Percentiles rank a stretch among this genome's conserved stretches.
Evolutionary conservation across 2,888 invertebrate species (phyloP).

Genomic region (Chirona hameri): DNA sequence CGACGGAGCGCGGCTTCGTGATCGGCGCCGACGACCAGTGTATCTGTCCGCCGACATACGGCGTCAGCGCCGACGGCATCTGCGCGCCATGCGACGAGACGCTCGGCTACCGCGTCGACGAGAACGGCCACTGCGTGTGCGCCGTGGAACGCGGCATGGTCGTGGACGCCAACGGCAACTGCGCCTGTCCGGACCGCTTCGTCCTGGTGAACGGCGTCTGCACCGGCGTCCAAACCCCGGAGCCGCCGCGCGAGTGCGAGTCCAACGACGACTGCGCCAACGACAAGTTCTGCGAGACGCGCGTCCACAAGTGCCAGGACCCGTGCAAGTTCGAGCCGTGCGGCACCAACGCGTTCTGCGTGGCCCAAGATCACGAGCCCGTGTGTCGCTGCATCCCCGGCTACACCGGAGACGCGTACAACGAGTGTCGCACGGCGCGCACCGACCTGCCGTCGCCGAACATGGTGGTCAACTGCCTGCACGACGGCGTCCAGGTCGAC

Average conservation of each 20-base stretch:
- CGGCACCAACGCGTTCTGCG: constrained; percentile 72
- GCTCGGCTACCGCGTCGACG: constrained; percentile 71
- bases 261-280: constrained; percentile 63
- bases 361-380: constrained; percentile 69
- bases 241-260: constrained; percentile 41
- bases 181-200: constrained; percentile 42
- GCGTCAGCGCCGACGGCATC: constrained; percentile 69
- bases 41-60: constrained; percentile 73
- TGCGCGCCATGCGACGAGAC: constrained; percentile 69
- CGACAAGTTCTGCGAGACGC: constrained; percentile 66
- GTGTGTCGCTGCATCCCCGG: constrained; percentile 73
- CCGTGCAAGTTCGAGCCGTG: constrained; percentile 73
- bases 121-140: constrained; percentile 70
- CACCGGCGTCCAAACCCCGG: constrained; percentile 29
- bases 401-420: constrained; percentile 70
- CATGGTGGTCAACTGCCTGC: constrained; percentile 81
- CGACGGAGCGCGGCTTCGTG: constrained; percentile 67
- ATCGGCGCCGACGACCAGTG: constrained; percentile 61
- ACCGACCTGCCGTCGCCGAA: constrained; percentile 82
- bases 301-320: constrained; percentile 69
- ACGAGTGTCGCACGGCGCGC: constrained; percentile 64
- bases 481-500: constrained; percentile 80
- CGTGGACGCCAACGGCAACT: constrained; percentile 58
- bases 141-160: constrained; percentile 66
- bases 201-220: constrained; percentile 5